Evolutionary conservation across 2,888 invertebrate genomes (phyloP).

Genomic region (Heliconius cydno): DNA sequence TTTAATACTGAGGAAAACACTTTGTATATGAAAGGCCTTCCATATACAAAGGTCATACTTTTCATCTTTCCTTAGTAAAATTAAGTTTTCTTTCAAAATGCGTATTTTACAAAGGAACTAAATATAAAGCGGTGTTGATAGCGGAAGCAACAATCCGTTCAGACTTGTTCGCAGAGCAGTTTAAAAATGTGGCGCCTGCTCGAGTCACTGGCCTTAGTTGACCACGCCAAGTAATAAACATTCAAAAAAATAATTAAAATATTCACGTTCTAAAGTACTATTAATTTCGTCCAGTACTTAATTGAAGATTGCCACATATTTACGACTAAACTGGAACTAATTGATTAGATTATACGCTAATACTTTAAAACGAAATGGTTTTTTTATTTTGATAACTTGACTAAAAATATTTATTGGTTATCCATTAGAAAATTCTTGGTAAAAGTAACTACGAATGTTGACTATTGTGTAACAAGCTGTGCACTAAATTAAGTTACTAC

Average conservation of each 20-base stretch:
- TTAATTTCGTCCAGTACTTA: slow-evolving; percentile 41
- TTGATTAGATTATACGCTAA: slow-evolving; percentile 45
- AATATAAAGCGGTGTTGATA: slow-evolving; percentile 40
- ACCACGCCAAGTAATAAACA: slow-evolving; percentile 50
- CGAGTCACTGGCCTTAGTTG: slow-evolving; percentile 73
- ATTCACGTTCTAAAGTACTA: slow-evolving; percentile 42
- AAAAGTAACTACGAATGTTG: background rate
- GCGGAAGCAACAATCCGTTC: slow-evolving; percentile 45
- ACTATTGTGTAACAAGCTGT: background rate
- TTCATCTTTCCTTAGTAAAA: background rate
- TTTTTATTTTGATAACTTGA: slow-evolving; percentile 23
- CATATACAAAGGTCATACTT: background rate
- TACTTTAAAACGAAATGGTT: slow-evolving; percentile 18
- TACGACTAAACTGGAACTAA: slow-evolving; percentile 42
- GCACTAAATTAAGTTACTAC: background rate
- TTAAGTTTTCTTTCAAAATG: background rate
- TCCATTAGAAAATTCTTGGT: background rate
- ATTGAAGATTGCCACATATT: slow-evolving; percentile 46
- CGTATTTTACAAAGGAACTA: slow-evolving; percentile 26
- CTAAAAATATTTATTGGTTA: slow-evolving; percentile 6
- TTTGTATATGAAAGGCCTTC: background rate
- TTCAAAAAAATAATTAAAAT: slow-evolving; percentile 49
- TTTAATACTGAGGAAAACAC: background rate
- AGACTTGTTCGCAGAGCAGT: slow-evolving; percentile 50
- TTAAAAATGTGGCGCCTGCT: slow-evolving; percentile 59